Evolutionary conservation across 2,888 invertebrate genomes (phyloP).

Genomic region (Melanostoma scalare): DNA sequence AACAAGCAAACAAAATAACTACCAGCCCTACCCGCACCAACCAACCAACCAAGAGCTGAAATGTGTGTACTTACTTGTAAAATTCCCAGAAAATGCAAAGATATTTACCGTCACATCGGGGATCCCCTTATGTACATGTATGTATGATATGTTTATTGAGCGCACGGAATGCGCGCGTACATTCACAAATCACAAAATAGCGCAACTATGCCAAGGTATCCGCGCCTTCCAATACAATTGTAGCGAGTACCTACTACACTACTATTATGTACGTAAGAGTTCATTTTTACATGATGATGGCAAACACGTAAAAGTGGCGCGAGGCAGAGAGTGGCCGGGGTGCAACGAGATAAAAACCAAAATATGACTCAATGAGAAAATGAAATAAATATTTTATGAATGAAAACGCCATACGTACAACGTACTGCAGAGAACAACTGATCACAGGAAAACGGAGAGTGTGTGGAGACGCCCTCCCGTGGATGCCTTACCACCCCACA

Average conservation of each 20-base stretch:
- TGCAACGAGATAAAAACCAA: slow-evolving; percentile 50
- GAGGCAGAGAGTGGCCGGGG: background rate
- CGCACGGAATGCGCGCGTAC: slow-evolving; percentile 41
- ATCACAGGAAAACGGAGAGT: background rate
- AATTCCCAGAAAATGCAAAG: slow-evolving; percentile 60
- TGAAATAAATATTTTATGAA: slow-evolving; percentile 67
- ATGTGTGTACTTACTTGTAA: background rate
- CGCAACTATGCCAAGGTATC: slow-evolving; percentile 66
- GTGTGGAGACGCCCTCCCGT: slow-evolving; percentile 12
- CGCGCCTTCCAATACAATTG: slow-evolving; percentile 38
- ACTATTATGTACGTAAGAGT: slow-evolving; percentile 21
- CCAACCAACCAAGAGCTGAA: background rate
- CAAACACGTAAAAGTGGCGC: slow-evolving; percentile 24
- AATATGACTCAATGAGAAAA: slow-evolving; percentile 68
- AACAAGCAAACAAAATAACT: slow-evolving; percentile 16
- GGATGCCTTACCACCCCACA: background rate
- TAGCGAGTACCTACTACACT: slow-evolving; percentile 27
- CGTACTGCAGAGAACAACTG: slow-evolving; percentile 1
- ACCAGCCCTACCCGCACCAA: slow-evolving; percentile 11
- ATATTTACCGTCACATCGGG: slow-evolving; percentile 46
- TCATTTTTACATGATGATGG: slow-evolving; percentile 32
- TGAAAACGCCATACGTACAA: slow-evolving; percentile 46
- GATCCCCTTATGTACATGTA: slow-evolving; percentile 27
- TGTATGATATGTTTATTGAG: slow-evolving; percentile 2
- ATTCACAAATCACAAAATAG: slow-evolving; percentile 58